Evolutionary conservation across 1,140 invertebrate species (phyloP), one percentile per base, ranked within the genome.

Genomic region (Delia radicum): DNA sequence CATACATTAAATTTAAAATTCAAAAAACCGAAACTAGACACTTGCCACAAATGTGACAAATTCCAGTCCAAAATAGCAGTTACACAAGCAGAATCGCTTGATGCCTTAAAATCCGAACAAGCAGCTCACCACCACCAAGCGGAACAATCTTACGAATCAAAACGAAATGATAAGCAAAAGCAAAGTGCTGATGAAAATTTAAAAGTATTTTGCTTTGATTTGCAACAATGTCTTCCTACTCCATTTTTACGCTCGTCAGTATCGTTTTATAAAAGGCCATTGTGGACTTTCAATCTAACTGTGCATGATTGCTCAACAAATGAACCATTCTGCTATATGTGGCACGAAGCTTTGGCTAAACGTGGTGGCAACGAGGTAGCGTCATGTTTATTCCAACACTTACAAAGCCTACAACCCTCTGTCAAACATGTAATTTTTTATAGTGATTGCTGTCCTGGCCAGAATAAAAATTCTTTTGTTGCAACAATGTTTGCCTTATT

Each of bases 271-370:
- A 81, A 82, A 76, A 73, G 81, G 27, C 81, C 80, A 69, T 73
- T 87, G 26, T 87, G 85, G 82, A 86, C 80, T 2, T 87, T 79
- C 63, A 87, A 87, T 74, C 77, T 87, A 48, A 86, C 85, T 26
- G 77, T 87, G n/a, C 78, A 84, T 76, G 81, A 82, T 33, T 81
- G 67, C 67, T 74, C 29, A 18, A 74, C 61, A 27, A 74, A 79
- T 73, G 42, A 80, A 37, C 77, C 76, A 62, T 75, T 55, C 31
- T 81, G 81, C 67, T 86, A 79, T 74, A 84, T 87, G 80, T 87
- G 86, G 82, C 74, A 84, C 73, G 85, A 87, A 78, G 71, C 74
- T 61, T 63, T 76, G 63, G 80, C 77, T 27, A 80, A 72, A n/a
- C 79, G 82, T 75, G 81, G 84, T 46, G 81, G 46, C 7, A 76